Base-by-base conservation (phyloP, 2,113 vertebrate species). In the Caranx ignobilis region DNA sequence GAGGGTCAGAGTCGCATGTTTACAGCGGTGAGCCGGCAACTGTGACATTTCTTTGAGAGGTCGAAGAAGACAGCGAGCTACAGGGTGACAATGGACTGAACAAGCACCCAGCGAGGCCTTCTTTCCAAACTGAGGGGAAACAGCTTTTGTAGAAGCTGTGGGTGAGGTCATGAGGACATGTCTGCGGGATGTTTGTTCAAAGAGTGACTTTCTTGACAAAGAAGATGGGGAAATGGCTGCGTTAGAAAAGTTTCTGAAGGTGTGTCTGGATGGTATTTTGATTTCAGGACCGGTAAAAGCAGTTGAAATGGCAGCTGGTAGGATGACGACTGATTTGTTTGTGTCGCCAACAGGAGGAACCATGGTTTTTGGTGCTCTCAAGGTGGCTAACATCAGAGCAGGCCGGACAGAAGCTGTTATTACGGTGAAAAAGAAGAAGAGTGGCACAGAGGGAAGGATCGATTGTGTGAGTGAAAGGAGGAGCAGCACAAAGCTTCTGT, bases 401-500 rank as follows among this genome's bases (percentile, higher is more conserved):
- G 81, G 75, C 63, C 72, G 72, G 57, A 71, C 32, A 10, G 73
- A 59, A 41, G 63, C 2, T 18, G 59, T 47, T 45, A 87, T 43
- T 52, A 83, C 21, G 13, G 77, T 13, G 62, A 84, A 57, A 59
- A 84, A 59, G 39, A 86, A 18, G 56, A 31, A 71, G 16, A 77
- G 1, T 4, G 43, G 19, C 16, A 77, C 48, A 45, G 75, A 26
- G 7, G 63, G 10, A 6, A 84, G 34, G 31, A 79, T 1, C 13
- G 76, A 77, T 1, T 21, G 48, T 5, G 39, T 31, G 50, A 81
- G 0, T 2, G 65, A 73, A 48, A 81, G 67, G 62, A 85, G 80
- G 64, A 87, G 57, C 68, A 86, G 60, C 37, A 68, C n/a, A 74
- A 71, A 76, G 75, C 57, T 45, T 77, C 73, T 75, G 47, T 61